phyloP scores from a whole-genome alignment of 2,113 vertebrate genomes.

The Crypturellus undulatus region DNA sequence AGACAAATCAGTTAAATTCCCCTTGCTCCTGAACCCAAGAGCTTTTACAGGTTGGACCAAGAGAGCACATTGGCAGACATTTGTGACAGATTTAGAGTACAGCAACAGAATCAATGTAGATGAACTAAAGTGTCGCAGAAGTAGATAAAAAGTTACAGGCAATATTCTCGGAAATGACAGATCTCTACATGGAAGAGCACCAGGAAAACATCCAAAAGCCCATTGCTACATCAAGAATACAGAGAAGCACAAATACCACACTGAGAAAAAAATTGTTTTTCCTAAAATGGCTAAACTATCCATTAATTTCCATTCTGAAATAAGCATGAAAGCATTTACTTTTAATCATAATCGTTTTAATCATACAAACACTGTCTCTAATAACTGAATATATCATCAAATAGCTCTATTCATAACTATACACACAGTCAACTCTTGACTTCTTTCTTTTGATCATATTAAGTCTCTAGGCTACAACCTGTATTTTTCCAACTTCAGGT shows the following conservation, averaged over 20 bases:
- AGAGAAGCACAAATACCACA: not conserved
- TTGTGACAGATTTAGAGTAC: not conserved
- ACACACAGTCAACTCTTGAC: not conserved
- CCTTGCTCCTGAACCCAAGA: not conserved
- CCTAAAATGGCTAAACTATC: not conserved
- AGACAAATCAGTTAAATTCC: constrained; percentile 12
- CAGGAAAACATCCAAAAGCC: not conserved
- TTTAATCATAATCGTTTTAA: not conserved
- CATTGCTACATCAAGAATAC: not conserved
- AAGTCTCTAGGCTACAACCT: not conserved
- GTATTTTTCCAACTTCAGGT: not conserved
- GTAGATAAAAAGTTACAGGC: not conserved
- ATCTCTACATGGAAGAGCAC: not conserved
- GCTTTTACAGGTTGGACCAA: not conserved
- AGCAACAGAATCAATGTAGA: not conserved
- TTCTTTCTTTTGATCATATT: not conserved
- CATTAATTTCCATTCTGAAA: not conserved
- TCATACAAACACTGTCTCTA: not conserved
- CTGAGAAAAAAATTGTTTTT: not conserved
- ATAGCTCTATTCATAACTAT: not conserved
- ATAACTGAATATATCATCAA: not conserved
- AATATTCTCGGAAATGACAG: not conserved
- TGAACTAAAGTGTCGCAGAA: not conserved
- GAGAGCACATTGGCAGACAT: not conserved
- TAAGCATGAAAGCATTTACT: not conserved